Evolutionary conservation across 2,888 invertebrate genomes (phyloP), one percentile per base, ranked within the genome.

Genomic region (Lithophane leautieri): DNA sequence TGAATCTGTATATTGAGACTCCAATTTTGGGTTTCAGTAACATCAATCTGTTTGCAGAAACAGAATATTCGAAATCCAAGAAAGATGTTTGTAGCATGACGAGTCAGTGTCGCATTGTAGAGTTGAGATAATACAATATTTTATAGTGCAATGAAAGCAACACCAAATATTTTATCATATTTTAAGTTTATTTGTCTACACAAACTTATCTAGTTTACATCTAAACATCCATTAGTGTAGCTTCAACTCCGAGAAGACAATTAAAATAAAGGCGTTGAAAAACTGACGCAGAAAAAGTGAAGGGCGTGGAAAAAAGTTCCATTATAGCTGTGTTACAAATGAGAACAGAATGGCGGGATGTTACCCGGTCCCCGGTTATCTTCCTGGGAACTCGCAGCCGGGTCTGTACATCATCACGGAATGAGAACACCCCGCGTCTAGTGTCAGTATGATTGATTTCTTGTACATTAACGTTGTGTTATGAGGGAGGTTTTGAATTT

Each of bases 281-380:
- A 93, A 93, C 90, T 92, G 94, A 93, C 93, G 89, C 86, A 86
- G 93, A 94, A 94, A 94, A 95, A 95, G 91, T 92, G 93, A 91
- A 90, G 90, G 92, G 92, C 92, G 92, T 89, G 86, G 80, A 84
- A 95, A 94, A 95, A 95, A 94, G 92, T 94, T 92, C 93, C 93
- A 94, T 95, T 94, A 94, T 93, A 91, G 88, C 91, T 86, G 86
- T 86, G 94, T 94, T 94, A 95, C 94, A 95, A 96, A 96, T 95
- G 96, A 93, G 94, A 89, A 89, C 89, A 91, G 92, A 91, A 90
- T 88, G 84, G 86, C 80, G 84, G 84, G 86, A 87, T 89, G 90
- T 92, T 92, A 92, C 91, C 91, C 71, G 72, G 73, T 40, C 60
- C 58, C 85, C 79, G 84, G 92, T 90, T 93, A 94, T 94, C 94